Base-by-base conservation (phyloP, 2,113 vertebrate genomes). In the Rhineura floridana region DNA sequence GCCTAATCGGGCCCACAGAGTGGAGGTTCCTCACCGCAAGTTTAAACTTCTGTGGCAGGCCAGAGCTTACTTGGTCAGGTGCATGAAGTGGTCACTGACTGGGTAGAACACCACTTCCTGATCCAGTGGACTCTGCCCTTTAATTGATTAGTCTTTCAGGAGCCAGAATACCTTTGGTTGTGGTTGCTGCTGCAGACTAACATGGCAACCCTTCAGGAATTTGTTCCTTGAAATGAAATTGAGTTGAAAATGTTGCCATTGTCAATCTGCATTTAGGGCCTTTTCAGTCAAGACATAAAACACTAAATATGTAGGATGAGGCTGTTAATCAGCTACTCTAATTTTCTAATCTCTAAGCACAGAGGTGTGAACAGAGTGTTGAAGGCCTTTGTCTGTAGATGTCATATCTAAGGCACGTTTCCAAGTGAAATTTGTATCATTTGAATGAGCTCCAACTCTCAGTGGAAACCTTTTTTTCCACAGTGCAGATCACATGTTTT, bases 271-370 rank as follows among this genome's bases (percentile, higher is more conserved):
- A 72, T 28, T 81, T 33, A 23, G 77, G 36, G 78, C 44, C 77
- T 59, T 87, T 59, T 25, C 65, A 59, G 48, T 72, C 55, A 72
- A 52, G 13, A 23, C 33, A 30, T 50, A 23, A 78, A 17, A 55
- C 8, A 59, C 36, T 21, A 62, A 63, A 75, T 19, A 50, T 6
- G 1, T 25, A 67, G 36, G 30, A 59, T 87, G 77, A 72, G 59
- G 67, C 87, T 81, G 33, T 89, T 91, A 59, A 62, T 92, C 55
- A 90, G 83, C 73, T 87, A 48, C 55, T 70, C 91, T 46, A 44
- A 13, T 80, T 89, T 87, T 89, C 50, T 81, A 87, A 84, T 91
- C 0, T 69, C 81, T 79, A 77, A 62, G 82, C 39, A 81, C 59
- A 86, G n/a, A 52, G 46, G 50, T 82, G 70, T 89, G 78, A 82